phyloP scores from a whole-genome alignment of 2,113 vertebrate genomes.

The Microcebus jonahi region DNA sequence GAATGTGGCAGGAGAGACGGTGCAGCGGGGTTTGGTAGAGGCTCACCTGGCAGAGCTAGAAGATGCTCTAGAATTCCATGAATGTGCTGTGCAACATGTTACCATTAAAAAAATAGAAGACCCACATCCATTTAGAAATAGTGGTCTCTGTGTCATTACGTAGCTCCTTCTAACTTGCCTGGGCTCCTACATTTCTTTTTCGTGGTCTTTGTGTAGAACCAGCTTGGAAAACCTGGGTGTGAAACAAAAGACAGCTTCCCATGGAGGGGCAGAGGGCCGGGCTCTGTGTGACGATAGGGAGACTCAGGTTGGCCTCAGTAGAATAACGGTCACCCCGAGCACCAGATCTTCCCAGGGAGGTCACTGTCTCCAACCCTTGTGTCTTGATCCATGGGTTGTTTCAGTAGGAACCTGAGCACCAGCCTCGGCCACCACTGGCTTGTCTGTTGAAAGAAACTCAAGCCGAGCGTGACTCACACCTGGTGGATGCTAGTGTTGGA shows the following conservation, averaged over 20 bases:
- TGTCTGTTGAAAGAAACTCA: neutral
- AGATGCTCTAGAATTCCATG: neutral
- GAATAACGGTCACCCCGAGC: accelerated
- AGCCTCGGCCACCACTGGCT: neutral
- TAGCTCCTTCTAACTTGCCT: neutral
- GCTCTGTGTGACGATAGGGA: accelerated
- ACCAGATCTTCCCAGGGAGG: accelerated
- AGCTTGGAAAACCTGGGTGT: neutral
- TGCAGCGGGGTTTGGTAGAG: accelerated
- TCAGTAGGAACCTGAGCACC: accelerated
- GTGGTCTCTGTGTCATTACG: neutral
- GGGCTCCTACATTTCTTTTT: neutral
- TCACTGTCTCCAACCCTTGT: accelerated
- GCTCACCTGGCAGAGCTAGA: neutral
- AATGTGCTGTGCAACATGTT: neutral
- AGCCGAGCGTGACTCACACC: accelerated
- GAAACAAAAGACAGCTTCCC: neutral
- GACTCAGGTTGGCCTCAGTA: neutral
- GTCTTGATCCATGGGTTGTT: accelerated
- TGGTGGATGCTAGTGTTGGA: too few species aligned
- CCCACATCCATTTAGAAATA: neutral
- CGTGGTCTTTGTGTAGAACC: neutral
- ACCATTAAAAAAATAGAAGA: neutral
- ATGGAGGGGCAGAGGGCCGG: too few species aligned
- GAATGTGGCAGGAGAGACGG: accelerated